phyloP scores from a whole-genome alignment of 2,113 vertebrate species.

The Tragelaphus scriptus region DNA sequence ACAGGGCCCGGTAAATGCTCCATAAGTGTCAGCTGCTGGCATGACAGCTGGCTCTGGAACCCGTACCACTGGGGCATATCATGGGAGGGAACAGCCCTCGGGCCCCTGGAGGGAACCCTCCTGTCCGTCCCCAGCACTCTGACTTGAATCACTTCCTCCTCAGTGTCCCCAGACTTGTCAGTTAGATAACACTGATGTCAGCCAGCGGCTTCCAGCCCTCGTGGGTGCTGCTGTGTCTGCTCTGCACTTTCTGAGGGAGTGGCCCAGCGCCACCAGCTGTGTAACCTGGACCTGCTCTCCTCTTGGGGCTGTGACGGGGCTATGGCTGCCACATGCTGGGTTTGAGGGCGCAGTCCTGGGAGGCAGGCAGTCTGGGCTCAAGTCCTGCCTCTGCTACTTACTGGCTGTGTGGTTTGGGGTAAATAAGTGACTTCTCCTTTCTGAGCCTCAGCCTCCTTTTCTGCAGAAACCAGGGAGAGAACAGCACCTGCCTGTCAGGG shows the following conservation, averaged over 20 bases:
- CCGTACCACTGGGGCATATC: fast-evolving
- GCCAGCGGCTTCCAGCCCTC: neutral
- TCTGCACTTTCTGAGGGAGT: neutral
- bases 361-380: neutral
- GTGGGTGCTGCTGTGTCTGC: neutral
- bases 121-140: neutral
- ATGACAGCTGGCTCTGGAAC: neutral
- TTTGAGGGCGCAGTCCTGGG: neutral
- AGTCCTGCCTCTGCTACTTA: neutral
- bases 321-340: neutral
- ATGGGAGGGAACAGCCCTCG: neutral
- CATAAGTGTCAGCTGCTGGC: neutral
- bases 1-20: neutral
- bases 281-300: neutral
- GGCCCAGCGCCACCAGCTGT: neutral
- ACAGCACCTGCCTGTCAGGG: neutral
- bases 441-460: neutral
- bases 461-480: neutral
- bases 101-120: neutral
- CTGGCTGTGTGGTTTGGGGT: neutral
- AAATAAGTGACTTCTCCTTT: neutral
- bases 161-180: neutral
- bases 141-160: neutral
- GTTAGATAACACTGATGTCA: neutral
- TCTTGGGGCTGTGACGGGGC: neutral